Percentiles rank a stretch among this genome's conserved stretches.
These are phyloP conservation scores for Rafetus swinhoei DNA, from an alignment of 2,113 vertebrate species.

Conservation along the genomic window DNA sequence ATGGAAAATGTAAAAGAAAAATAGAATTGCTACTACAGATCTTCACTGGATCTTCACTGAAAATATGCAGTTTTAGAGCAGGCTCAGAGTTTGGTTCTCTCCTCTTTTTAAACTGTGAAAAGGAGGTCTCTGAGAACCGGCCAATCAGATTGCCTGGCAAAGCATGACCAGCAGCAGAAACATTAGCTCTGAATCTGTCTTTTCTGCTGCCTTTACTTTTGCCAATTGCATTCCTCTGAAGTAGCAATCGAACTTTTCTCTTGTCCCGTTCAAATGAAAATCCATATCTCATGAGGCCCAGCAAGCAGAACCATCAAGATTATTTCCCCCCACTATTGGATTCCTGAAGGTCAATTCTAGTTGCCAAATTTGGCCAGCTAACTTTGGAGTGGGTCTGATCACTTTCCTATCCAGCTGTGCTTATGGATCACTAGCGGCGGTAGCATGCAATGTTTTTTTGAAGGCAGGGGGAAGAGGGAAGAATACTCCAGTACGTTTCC, in stretches of 20 bases:
- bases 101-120: neutral
- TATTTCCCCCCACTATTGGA: neutral
- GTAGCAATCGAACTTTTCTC: neutral
- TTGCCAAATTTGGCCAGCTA: fast-evolving
- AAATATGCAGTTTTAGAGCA: neutral
- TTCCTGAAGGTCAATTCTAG: neutral
- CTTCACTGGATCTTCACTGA: neutral
- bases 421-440: fast-evolving
- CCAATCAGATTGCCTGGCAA: neutral
- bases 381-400: neutral
- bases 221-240: neutral
- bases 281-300: neutral
- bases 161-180: neutral
- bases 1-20: neutral
- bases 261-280: neutral
- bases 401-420: neutral
- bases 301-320: neutral
- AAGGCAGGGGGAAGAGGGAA: neutral
- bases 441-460: neutral
- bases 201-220: neutral
- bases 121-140: neutral
- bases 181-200: neutral
- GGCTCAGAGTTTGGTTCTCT: neutral
- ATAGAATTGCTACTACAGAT: neutral
- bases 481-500: neutral